These are phyloP conservation scores for Dolichopus griseipennis DNA, from an alignment of 2,888 invertebrate genomes.

Conservation along the genomic window DNA sequence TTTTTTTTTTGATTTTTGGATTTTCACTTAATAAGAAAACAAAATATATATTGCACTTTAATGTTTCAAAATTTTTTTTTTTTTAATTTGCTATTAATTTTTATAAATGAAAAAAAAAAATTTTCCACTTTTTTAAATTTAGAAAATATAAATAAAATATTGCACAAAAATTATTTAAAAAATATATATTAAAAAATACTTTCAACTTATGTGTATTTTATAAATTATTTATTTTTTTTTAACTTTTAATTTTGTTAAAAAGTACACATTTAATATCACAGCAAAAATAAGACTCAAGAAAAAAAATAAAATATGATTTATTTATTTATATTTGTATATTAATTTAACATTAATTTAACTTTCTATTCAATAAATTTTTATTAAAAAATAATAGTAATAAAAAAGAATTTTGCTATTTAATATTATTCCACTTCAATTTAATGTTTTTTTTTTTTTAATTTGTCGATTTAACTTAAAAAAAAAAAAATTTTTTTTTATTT, in stretches of 20 bases:
- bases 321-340: not conserved
- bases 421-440: not conserved
- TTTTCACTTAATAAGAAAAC: no score
- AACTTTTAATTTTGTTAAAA: not conserved
- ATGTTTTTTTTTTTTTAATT: no score
- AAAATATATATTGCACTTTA: not conserved
- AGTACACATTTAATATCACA: constrained; percentile 2
- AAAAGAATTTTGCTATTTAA: not conserved
- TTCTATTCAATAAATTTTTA: not conserved
- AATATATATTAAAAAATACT: not conserved
- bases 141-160: not conserved
- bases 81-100: not conserved
- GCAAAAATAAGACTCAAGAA: constrained; percentile 3
- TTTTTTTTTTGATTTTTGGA: no score
- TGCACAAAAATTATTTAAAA: not conserved
- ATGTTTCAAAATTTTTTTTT: not conserved
- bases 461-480: not conserved
- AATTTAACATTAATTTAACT: not conserved
- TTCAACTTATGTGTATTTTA: not conserved
- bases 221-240: not conserved
- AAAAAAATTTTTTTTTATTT: not conserved
- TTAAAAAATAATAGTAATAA: constrained; percentile 2
- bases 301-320: not conserved
- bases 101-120: not conserved
- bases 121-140: no score